Evolutionary conservation across 2,113 vertebrate species (phyloP), one percentile per base, ranked within the genome.

Genomic region (Donacobius atricapilla): DNA sequence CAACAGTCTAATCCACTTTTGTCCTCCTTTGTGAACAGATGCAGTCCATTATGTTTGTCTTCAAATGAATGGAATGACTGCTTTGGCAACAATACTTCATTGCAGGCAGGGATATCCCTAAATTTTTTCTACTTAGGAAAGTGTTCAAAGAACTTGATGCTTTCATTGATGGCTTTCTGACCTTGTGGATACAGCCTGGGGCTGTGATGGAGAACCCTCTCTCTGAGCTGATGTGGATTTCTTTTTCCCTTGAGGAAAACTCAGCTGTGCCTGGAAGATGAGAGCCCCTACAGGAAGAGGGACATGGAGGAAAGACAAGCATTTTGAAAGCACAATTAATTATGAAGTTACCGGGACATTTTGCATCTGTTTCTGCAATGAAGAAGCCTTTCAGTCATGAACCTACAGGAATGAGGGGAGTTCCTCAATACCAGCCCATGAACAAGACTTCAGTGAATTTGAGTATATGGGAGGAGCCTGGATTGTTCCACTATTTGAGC

Each of bases 81-180:
- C 39, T 63, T 66, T 70, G 40, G 8, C 44, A 76, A 13, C 22
- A 79, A 23, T 11, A 35, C 3, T 64, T 66, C 19, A 22, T 44
- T 4, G 0, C 2, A 3, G 22, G 17, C 24, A 48, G 9, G 4
- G 1, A 2, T 23, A 8, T 30, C 22, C 31, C 24, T 28, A 39
- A 10, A 1, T 7, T 27, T 69, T 73, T 77, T 73, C 8, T 5
- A 10, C 35, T 44, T 48, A 18, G 6, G 23, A 57, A 71, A 37
- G 6, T 30, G 15, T 66, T 66, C 9, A 25, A 58, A 90, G 20
- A 85, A 48, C 25, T n/a, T 9, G 4, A 8, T 42, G 24, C 27
- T 68, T 45, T 63, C 13, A 24, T 23, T 28, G 9, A 25, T 22
- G 11, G 10, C 21, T 69, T 6, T 64, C 39, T 56, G 30, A 13